Conservation (phyloP, 2,113 vertebrate species). For the Triplophysa rosa region DNA sequence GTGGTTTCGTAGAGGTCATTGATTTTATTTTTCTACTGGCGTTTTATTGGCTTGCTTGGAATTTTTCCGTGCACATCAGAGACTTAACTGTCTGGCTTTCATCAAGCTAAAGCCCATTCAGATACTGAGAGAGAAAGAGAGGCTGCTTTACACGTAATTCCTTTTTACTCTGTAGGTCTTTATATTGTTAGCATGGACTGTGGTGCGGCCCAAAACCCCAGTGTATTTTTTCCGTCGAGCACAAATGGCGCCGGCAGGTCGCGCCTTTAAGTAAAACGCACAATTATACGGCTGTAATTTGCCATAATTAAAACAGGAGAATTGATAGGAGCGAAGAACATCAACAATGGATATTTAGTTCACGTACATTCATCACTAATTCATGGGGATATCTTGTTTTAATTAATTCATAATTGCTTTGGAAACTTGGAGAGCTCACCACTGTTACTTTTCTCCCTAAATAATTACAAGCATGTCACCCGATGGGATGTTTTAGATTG, state of each 20-base stretch:
- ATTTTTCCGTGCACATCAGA: conserved; percentile 21
- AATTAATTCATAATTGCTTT: conserved; percentile 64
- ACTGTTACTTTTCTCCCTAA: conserved; percentile 49
- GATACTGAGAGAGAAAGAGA: conserved; percentile 13
- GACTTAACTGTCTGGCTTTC: conserved; percentile 20
- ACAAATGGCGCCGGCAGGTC: background rate
- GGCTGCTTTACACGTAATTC: background rate
- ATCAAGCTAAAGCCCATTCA: conserved; percentile 10
- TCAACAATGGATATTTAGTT: conserved; percentile 42
- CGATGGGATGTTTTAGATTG: conserved; percentile 50
- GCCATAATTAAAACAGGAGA: conserved; percentile 52
- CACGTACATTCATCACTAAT: conserved; percentile 52
- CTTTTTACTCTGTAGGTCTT: conserved; percentile 11
- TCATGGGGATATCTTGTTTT: conserved; percentile 55
- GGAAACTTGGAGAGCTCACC: conserved; percentile 50
- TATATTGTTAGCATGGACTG: conserved; percentile 28
- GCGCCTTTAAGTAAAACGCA: conserved; percentile 28
- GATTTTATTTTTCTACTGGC: background rate
- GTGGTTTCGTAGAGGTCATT: conserved; percentile 1
- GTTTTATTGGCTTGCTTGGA: conserved; percentile 17
- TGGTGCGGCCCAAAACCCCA: conserved; percentile 12
- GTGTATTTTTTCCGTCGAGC: conserved; percentile 8
- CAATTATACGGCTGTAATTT: conserved; percentile 49
- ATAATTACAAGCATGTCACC: conserved; percentile 57
- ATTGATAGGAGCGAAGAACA: conserved; percentile 29